Evolutionary conservation across 2,113 vertebrate species (phyloP), one percentile per base, ranked within the genome.

Genomic region (Amazona guildingii): DNA sequence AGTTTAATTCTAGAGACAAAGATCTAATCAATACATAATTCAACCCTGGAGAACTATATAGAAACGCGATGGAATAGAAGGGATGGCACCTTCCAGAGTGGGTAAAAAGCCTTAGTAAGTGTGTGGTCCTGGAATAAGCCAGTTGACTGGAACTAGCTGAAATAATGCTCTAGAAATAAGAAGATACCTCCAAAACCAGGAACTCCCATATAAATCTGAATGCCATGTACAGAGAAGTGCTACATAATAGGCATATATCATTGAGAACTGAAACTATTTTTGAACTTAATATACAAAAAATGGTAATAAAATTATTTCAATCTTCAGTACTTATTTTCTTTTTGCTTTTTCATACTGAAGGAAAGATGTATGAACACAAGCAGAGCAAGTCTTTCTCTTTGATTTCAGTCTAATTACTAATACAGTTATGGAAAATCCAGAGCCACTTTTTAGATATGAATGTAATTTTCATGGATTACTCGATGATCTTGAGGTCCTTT

Each of bases 41-140:
- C 4, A 17, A 0, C 3, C 7, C 11, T 2, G 1, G 29, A 85
- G 5, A 76, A 17, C 2, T 33, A 2, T 11, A 17, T 15, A 14
- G 13, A 61, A 85, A 78, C 2, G 0, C 31, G 33, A 18, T 41
- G 6, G 15, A 75, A 39, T 9, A 8, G 29, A 44, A 85, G 33
- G 35, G 33, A 37, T 35, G 7, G 8, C 13, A 46, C 31, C 4
- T 11, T 31, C 2, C 18, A 7, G 9, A 44, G 9, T 13, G 15
- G 18, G 4, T 51, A 61, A 88, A 86, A 80, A 25, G 14, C 2
- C 6, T 54, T 39, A 39, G 5, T 25, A 59, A 63, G 3, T 29
- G 2, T 16, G 23, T 72, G 15, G 7, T 44, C 21, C 24, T 80
- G n/a, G 44, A 76, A 80, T 20, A 57, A 68, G 35, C 2, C 6